These are phyloP conservation scores for Nematolebias whitei DNA, from an alignment of 2,113 vertebrate genomes.

Conservation along the genomic window DNA sequence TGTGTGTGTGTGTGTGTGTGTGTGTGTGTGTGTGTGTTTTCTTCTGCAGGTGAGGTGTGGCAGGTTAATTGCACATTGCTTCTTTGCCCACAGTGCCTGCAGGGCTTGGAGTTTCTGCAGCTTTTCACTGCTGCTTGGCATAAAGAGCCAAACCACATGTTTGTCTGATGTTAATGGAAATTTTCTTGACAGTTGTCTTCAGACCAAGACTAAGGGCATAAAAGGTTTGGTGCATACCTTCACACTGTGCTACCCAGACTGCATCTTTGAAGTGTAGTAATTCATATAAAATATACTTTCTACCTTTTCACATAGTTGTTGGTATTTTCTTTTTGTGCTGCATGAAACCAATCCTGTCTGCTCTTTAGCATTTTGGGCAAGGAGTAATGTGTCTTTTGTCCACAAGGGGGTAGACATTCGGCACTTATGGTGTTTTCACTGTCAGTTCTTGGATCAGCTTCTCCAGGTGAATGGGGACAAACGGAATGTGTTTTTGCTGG, in stretches of 20 bases:
- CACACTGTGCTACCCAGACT: neutral
- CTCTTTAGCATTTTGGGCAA: neutral
- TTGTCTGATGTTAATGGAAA: constrained; percentile 51
- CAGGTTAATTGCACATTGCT: constrained; percentile 48
- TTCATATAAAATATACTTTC: neutral
- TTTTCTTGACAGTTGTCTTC: constrained; percentile 50
- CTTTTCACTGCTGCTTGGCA: constrained; percentile 39
- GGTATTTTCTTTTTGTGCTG: neutral
- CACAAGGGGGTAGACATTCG: constrained; percentile 79
- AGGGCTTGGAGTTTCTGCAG: constrained; percentile 20
- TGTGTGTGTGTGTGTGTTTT: constrained; percentile 20
- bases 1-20: constrained; percentile 13
- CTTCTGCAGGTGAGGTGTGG: constrained; percentile 19
- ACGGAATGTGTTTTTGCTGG: constrained; percentile 18
- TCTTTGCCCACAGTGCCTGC: constrained; percentile 17
- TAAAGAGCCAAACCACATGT: constrained; percentile 49
- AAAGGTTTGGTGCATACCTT: constrained; percentile 7
- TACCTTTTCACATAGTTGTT: neutral
- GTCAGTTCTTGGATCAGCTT: constrained; percentile 33
- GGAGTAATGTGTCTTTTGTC: constrained; percentile 49
- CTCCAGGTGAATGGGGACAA: constrained; percentile 26
- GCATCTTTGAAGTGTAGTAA: neutral
- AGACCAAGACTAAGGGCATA: constrained; percentile 25
- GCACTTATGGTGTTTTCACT: constrained; percentile 33
- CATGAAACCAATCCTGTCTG: neutral